These are phyloP conservation scores for Xenopus petersii DNA, from an alignment of 2,797 vertebrate genomes.

Conservation along the genomic window DNA sequence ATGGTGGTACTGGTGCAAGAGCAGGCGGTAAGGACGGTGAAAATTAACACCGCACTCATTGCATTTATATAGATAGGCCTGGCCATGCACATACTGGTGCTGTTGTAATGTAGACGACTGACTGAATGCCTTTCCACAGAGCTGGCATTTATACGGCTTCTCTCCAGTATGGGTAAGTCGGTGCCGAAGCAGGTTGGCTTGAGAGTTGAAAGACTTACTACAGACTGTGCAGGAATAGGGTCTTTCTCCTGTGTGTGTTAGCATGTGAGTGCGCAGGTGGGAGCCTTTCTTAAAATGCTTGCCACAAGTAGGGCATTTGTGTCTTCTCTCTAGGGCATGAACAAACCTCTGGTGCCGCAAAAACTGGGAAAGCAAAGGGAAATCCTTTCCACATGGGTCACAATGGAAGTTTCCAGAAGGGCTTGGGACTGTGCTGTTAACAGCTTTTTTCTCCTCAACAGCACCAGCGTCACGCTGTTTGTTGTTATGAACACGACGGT, in stretches of 20 bases:
- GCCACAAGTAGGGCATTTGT: constrained; percentile 81
- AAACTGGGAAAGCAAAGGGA: constrained; percentile 57
- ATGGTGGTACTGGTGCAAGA: constrained; percentile 77
- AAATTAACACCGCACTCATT: constrained; percentile 83
- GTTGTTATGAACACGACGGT: constrained; percentile 72
- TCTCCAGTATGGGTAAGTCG: constrained; percentile 80
- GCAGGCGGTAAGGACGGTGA: constrained; percentile 70
- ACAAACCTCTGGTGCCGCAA: constrained; percentile 67
- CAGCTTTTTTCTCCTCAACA: constrained; percentile 11
- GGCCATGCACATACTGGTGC: constrained; percentile 76
- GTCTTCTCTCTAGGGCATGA: constrained; percentile 64
- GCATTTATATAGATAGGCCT: constrained; percentile 71
- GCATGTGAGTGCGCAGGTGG: constrained; percentile 84
- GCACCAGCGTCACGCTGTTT: constrained; percentile 44
- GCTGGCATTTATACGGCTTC: constrained; percentile 75
- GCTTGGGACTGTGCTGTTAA: constrained; percentile 2
- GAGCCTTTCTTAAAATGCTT: constrained; percentile 86
- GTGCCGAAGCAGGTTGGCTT: constrained; percentile 85
- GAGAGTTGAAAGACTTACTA: constrained; percentile 83
- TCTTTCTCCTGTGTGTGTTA: constrained; percentile 85
- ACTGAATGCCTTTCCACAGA: constrained; percentile 76
- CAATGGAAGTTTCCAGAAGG: constrained; percentile 53
- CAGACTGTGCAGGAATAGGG: constrained; percentile 84
- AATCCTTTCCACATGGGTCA: constrained; percentile 55
- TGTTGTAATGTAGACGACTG: constrained; percentile 78